Evolutionary conservation across 2,113 vertebrate species (phyloP).

Genomic region (Megaceryle maxima): DNA sequence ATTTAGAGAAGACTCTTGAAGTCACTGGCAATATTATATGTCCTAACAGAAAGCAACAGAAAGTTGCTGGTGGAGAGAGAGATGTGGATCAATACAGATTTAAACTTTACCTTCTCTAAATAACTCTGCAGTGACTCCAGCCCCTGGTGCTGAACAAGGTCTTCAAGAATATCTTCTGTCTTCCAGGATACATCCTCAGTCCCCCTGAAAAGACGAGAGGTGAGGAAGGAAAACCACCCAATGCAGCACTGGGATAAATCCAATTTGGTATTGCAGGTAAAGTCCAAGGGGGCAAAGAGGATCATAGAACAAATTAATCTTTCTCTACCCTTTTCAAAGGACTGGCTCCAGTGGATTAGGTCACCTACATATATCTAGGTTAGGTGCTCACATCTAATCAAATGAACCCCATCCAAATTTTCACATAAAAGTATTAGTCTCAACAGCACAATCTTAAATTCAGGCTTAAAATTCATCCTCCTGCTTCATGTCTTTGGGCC

Average conservation of each 20-base stretch:
- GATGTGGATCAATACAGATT: background rate
- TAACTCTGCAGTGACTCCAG: conserved; percentile 30
- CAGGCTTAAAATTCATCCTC: background rate
- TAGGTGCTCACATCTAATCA: background rate
- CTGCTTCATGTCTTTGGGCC: background rate
- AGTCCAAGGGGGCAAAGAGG: background rate
- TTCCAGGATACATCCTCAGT: conserved; percentile 29
- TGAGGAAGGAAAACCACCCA: background rate
- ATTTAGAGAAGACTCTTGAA: background rate
- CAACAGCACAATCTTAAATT: background rate
- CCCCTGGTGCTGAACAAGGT: conserved; percentile 49
- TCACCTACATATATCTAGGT: background rate
- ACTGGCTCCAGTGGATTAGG: background rate
- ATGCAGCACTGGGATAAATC: background rate
- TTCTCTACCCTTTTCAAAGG: background rate
- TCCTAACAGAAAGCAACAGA: background rate
- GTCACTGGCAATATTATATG: background rate
- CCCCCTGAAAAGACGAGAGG: background rate
- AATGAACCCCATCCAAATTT: background rate
- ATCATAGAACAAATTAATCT: fast-evolving
- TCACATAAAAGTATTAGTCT: fast-evolving
- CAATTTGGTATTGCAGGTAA: no score
- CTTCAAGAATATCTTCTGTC: conserved; percentile 61
- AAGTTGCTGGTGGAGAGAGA: background rate
- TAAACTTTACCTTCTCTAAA: conserved; percentile 68